Evolutionary conservation across 2,888 invertebrate species (phyloP).

Genomic region (Beris morrisii): DNA sequence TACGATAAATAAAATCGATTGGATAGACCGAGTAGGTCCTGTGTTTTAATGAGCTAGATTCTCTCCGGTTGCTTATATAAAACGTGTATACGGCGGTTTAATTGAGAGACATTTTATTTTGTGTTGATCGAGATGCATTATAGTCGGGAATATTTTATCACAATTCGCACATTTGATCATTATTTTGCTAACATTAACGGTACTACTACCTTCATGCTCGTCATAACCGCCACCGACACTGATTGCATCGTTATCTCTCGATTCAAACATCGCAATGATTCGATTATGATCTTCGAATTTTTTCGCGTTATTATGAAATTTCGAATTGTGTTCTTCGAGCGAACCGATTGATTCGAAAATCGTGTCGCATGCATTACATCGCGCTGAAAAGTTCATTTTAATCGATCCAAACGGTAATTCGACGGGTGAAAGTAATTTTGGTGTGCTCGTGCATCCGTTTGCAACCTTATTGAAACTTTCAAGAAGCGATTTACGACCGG

Average conservation of each 20-base stretch:
- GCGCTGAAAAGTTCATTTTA: constrained; percentile 46
- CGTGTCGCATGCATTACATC: constrained; percentile 51
- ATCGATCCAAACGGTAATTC: constrained; percentile 22
- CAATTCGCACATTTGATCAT: constrained; percentile 32
- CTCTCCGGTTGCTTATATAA: not conserved
- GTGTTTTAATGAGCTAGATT: too few species aligned
- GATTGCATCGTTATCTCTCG: constrained; percentile 41
- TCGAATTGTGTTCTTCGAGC: constrained; percentile 51
- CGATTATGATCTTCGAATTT: constrained; percentile 47
- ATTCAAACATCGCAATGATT: constrained; percentile 53
- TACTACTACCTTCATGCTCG: constrained; percentile 3
- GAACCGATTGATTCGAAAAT: constrained; percentile 49
- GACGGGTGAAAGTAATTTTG: not conserved
- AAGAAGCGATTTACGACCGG: constrained; percentile 35
- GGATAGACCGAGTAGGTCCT: too few species aligned
- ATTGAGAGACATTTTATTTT: constrained; percentile 26
- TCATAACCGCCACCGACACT: constrained; percentile 1
- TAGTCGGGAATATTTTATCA: constrained; percentile 35
- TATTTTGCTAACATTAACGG: constrained; percentile 20
- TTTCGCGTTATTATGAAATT: constrained; percentile 47
- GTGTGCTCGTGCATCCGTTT: constrained; percentile 15
- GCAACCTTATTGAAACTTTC: constrained; percentile 36
- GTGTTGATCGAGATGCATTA: constrained; percentile 37
- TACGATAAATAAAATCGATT: too few species aligned
- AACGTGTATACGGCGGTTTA: constrained; percentile 22